Conservation (phyloP, 2,797 vertebrate species). For the Arctocebus calabarensis region DNA sequence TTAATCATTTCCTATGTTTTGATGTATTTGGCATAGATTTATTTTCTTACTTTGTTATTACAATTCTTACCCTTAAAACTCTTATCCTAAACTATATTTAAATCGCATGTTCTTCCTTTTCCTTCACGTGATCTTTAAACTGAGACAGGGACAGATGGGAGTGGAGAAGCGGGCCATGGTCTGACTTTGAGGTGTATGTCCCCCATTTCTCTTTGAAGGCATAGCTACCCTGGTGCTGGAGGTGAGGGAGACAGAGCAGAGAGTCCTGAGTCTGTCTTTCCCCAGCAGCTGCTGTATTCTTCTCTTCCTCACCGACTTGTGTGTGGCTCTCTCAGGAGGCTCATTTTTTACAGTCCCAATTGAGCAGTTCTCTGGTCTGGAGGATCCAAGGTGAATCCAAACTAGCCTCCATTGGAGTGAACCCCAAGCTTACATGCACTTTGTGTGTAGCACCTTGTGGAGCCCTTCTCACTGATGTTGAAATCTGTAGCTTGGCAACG, state of each 20-base stretch:
- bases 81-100: not conserved
- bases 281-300: not conserved
- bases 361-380: not conserved
- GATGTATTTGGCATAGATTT: not conserved
- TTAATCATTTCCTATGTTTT: not conserved
- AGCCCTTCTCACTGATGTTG: not conserved
- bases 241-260: not conserved
- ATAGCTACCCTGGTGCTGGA: not conserved
- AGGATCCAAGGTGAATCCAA: not conserved
- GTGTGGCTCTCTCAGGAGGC: not conserved
- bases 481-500: rapidly evolving
- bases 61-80: not conserved
- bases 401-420: not conserved
- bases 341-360: not conserved
- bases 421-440: not conserved
- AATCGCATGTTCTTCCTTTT: not conserved
- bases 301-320: not conserved
- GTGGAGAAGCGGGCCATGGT: not conserved
- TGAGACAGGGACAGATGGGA: not conserved
- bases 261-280: not conserved
- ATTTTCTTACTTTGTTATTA: not conserved
- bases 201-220: not conserved
- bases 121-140: not conserved
- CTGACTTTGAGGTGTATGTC: not conserved
- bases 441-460: not conserved